A percentile compares a stretch with the other conserved stretches of the same genome.
Conservation (phyloP, 2,888 invertebrate species). For the Andrena haemorrhoa region DNA sequence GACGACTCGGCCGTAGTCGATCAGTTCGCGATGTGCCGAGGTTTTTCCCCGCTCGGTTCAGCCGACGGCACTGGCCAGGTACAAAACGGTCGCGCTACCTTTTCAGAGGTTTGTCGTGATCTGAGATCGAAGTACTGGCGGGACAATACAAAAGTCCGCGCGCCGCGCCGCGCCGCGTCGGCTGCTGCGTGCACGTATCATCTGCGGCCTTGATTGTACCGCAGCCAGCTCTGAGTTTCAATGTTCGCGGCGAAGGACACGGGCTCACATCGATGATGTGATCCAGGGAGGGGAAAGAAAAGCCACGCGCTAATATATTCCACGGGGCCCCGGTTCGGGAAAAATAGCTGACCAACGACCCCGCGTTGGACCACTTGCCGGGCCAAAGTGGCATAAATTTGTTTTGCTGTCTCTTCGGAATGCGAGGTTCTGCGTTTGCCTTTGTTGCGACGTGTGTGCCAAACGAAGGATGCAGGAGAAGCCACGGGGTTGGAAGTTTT, state of each 20-base stretch:
- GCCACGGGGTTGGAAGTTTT: too few relatives aligned
- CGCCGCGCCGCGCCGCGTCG: background rate
- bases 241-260: slow-evolving; percentile 41
- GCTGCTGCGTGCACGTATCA: slow-evolving; percentile 40
- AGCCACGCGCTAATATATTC: background rate
- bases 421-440: too few relatives aligned
- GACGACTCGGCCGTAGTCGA: background rate
- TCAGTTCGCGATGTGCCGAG: background rate
- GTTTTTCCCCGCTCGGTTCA: background rate
- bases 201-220: slow-evolving; percentile 52
- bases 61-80: background rate
- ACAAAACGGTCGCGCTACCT: slow-evolving; percentile 3
- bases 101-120: slow-evolving; percentile 22
- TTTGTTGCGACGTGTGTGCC: too few relatives aligned
- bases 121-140: slow-evolving; percentile 36
- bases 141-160: slow-evolving; percentile 18
- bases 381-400: too few relatives aligned
- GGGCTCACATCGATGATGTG: background rate
- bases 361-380: background rate
- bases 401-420: too few relatives aligned
- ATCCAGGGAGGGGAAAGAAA: background rate
- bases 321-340: background rate
- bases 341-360: background rate
- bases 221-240: slow-evolving; percentile 42
- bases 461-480: too few relatives aligned